Base-by-base conservation (phyloP, 2,888 invertebrate genomes). In the Gerosis bhagava region DNA sequence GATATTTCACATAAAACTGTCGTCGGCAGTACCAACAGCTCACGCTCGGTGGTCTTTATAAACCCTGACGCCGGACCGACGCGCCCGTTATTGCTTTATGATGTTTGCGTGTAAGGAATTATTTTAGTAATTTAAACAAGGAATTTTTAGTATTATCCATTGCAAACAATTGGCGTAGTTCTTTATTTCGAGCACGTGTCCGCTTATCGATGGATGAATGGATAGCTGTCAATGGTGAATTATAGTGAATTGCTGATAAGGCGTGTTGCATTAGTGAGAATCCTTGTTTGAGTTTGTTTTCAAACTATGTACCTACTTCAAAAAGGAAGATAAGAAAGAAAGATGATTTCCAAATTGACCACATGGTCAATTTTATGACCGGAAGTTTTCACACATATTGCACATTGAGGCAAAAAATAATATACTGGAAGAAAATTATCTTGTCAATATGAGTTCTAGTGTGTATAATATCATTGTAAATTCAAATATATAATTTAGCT, bases 31-130 rank as follows among this genome's bases (percentile, higher is more conserved):
- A n/a, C n/a, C n/a, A n/a, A n/a, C n/a, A n/a, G n/a, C n/a, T n/a
- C 21, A 0, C n/a, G 12, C 34, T 12, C 25, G 25, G 13, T 32
- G 17, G 32, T 19, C 32, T 17, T 10, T n/a, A n/a, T n/a, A 4
- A 26, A 39, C 6, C 19, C 19, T 19, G 39, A 39, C 40, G 40
- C 40, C 40, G 10, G 6, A 24, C 1, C 43, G 43, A 16, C 41
- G 41, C 35, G 43, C 16, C 43, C 11, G 21, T 2, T 12, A 8
- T 6, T 43, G 12, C 26, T 43, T 43, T 43, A 43, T 35, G 26
- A 43, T 26, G 28, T 2, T 35, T 35, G 43, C 43, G 43, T 43
- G 43, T 13, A 21, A 43, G 21, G 43, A 43, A 43, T 43, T 42
- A 19, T 35, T 43, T 43, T 26, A 17, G 26, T 19, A 43, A 35